Evolutionary conservation across 2,888 invertebrate species (phyloP).

Genomic region (Drosophila tripunctata): DNA sequence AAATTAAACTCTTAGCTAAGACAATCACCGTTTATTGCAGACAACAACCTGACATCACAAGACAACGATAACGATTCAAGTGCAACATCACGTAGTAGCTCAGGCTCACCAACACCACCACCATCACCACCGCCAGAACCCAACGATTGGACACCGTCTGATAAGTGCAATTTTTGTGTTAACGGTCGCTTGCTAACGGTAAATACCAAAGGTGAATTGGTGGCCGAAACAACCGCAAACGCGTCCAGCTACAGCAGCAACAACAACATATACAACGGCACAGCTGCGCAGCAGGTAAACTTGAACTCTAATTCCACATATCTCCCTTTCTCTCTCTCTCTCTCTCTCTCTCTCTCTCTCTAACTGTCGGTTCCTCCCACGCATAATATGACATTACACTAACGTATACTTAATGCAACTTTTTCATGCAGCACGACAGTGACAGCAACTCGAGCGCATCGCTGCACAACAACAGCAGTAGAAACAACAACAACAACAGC

Average conservation of each 20-base stretch:
- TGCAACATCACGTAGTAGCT: slow-evolving; percentile 72
- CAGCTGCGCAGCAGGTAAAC: slow-evolving; percentile 83
- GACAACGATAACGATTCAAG: slow-evolving; percentile 55
- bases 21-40: slow-evolving; percentile 21
- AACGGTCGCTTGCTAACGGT: slow-evolving; percentile 88
- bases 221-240: slow-evolving; percentile 84
- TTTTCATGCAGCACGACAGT: slow-evolving; percentile 85
- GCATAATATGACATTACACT: slow-evolving; percentile 30
- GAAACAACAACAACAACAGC: slow-evolving; percentile 27
- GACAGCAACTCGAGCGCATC: slow-evolving; percentile 87
- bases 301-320: background rate
- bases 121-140: slow-evolving; percentile 83
- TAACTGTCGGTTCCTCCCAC: too few relatives aligned
- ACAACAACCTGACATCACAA: slow-evolving; percentile 68
- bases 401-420: slow-evolving; percentile 39
- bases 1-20: background rate
- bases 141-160: slow-evolving; percentile 92
- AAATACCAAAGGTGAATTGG: slow-evolving; percentile 84
- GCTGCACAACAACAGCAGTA: slow-evolving; percentile 51
- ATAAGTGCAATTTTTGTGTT: slow-evolving; percentile 94
- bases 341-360: background rate
- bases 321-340: background rate
- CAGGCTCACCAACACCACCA: slow-evolving; percentile 50
- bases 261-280: slow-evolving; percentile 36
- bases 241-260: slow-evolving; percentile 43